Conservation (phyloP, 64 coral and sea anemone species). For the Catalaphyllia jardinei region DNA sequence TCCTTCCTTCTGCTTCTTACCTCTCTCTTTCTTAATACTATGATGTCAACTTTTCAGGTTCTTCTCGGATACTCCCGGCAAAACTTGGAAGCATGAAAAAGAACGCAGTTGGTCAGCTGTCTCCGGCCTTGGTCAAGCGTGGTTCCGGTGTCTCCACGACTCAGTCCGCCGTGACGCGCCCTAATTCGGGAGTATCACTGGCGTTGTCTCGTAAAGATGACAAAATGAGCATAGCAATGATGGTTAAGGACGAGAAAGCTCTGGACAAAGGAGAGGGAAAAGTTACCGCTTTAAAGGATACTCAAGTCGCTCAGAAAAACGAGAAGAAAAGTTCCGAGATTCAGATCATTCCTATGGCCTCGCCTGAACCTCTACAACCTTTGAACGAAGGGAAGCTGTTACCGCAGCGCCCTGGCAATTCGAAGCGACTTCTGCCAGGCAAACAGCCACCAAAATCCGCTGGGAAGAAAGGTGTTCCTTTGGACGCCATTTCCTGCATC, state of each 20-base stretch:
- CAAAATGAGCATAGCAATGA: background rate
- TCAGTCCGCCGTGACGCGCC: slow-evolving; percentile 2
- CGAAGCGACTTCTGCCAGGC: slow-evolving; percentile 20
- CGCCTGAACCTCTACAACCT: slow-evolving; percentile 13
- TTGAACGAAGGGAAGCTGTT: slow-evolving; percentile 49
- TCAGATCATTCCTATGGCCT: slow-evolving; percentile 67
- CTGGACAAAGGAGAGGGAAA: slow-evolving; percentile 1
- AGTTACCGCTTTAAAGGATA: background rate
- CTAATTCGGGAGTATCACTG: slow-evolving; percentile 18
- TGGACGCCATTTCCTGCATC: slow-evolving; percentile 85
- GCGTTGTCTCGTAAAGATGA: slow-evolving; percentile 44
- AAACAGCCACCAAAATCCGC: slow-evolving; percentile 11
- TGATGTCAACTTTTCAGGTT: background rate
- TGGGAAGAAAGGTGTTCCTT: slow-evolving; percentile 42
- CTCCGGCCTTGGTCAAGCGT: background rate
- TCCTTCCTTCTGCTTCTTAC: too few relatives aligned
- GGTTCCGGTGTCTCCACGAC: slow-evolving; percentile 22
- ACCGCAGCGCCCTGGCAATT: slow-evolving; percentile 29
- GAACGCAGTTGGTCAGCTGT: background rate
- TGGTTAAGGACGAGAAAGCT: slow-evolving; percentile 18
- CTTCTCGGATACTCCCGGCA: slow-evolving; percentile 7
- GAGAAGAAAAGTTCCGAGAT: slow-evolving; percentile 53
- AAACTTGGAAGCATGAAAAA: slow-evolving; percentile 35
- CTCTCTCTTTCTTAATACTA: too few relatives aligned
- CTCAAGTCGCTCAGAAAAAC: slow-evolving; percentile 6